Evolutionary conservation across 2,888 invertebrate species (phyloP).

Genomic region (Idaea aversata): DNA sequence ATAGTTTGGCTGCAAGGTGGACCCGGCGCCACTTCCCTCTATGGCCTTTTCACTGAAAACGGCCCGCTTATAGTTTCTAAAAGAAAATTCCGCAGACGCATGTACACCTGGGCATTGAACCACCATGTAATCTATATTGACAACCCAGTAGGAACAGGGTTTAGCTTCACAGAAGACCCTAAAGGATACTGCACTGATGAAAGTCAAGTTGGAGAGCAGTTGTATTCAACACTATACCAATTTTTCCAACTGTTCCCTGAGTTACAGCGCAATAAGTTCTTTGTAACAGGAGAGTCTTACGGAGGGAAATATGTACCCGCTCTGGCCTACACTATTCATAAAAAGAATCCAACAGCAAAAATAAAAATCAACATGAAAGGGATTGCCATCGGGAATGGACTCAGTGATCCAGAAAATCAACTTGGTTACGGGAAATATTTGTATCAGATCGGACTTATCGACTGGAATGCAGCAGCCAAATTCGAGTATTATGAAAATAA

Average conservation of each 20-base stretch:
- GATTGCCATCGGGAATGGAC: conserved; percentile 88
- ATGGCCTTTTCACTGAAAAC: conserved; percentile 91
- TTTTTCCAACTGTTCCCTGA: conserved; percentile 92
- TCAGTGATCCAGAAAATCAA: conserved; percentile 89
- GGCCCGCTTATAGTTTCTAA: conserved; percentile 82
- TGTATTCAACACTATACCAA: conserved; percentile 88
- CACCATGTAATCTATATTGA: conserved; percentile 94
- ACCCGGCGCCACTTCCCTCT: conserved; percentile 89
- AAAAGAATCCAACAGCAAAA: conserved; percentile 80
- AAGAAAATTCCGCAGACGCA: conserved; percentile 78
- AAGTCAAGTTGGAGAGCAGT: conserved; percentile 88
- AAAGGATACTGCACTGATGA: conserved; percentile 90
- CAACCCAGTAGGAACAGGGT: conserved; percentile 96
- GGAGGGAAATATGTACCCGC: conserved; percentile 91
- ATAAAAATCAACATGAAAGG: conserved; percentile 87
- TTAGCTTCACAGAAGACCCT: conserved; percentile 90
- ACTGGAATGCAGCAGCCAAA: conserved; percentile 79
- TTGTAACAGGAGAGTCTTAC: conserved; percentile 94
- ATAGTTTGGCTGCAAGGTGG: conserved; percentile 93
- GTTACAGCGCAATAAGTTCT: conserved; percentile 87
- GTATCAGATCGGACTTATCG: conserved; percentile 87
- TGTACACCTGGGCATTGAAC: conserved; percentile 89
- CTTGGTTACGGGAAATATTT: conserved; percentile 88
- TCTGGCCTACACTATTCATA: conserved; percentile 85
- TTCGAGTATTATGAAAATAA: conserved; percentile 83